Evolutionary conservation across 2,113 vertebrate genomes (phyloP).

Genomic region (Lasiurus cinereus): DNA sequence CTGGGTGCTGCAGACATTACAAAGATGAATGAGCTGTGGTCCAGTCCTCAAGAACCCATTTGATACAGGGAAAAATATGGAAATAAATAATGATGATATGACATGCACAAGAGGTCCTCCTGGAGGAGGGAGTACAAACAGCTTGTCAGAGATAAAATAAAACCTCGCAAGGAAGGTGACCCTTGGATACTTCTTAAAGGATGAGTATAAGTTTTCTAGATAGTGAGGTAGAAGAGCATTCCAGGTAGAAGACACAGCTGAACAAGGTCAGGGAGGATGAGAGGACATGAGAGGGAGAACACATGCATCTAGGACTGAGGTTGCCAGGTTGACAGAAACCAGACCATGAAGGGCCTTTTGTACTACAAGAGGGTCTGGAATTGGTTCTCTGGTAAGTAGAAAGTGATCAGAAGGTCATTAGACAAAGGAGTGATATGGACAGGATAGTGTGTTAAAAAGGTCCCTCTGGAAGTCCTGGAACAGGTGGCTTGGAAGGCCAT

Average conservation of each 20-base stretch:
- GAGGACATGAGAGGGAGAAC: background rate
- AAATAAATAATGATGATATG: background rate
- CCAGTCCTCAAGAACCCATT: background rate
- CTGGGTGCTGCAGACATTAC: background rate
- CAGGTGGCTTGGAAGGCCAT: background rate
- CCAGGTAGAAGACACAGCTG: background rate
- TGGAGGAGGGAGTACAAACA: background rate
- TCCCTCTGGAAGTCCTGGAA: background rate
- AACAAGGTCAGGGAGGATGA: background rate
- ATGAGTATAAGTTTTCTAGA: background rate
- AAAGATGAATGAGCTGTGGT: background rate
- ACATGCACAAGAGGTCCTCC: background rate
- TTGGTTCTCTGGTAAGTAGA: background rate
- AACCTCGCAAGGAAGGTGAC: background rate
- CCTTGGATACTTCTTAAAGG: background rate
- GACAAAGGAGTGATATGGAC: background rate
- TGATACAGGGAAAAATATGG: background rate
- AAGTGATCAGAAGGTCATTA: background rate
- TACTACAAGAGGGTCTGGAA: background rate
- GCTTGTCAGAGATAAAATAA: background rate
- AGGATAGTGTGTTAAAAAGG: background rate
- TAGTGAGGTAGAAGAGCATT: background rate
- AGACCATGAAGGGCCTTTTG: background rate
- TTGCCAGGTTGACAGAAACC: background rate
- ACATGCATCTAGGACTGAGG: background rate